Evolutionary conservation across 2,113 vertebrate species (phyloP).

Genomic region (Chaetodon trifascialis): DNA sequence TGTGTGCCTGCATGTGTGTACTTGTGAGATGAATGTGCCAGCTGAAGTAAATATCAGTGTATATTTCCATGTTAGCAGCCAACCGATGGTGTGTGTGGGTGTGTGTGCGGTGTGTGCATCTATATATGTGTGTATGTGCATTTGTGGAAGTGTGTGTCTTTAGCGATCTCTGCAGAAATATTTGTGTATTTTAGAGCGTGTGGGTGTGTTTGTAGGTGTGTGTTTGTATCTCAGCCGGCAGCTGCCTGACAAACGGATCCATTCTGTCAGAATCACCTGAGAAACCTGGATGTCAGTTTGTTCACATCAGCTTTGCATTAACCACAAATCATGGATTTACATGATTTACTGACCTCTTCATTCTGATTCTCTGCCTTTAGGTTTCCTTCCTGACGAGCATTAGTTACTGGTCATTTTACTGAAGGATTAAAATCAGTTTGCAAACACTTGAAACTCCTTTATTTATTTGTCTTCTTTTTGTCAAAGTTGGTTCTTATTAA

Average conservation of each 20-base stretch:
- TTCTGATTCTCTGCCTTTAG: too few relatives aligned
- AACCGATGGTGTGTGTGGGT: slow-evolving; percentile 18
- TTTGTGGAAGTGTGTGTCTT: background rate
- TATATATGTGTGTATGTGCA: background rate
- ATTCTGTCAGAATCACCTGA: too few relatives aligned
- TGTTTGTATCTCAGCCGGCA: background rate
- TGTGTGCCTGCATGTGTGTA: slow-evolving; percentile 3
- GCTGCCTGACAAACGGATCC: background rate
- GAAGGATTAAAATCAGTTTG: too few relatives aligned
- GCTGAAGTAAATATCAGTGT: slow-evolving; percentile 38
- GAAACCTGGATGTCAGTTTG: too few relatives aligned
- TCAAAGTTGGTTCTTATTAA: too few relatives aligned
- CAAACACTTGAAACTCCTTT: too few relatives aligned
- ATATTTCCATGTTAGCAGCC: slow-evolving; percentile 22
- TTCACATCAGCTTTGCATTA: too few relatives aligned
- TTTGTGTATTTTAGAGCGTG: slow-evolving; percentile 25
- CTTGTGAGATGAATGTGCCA: slow-evolving; percentile 25
- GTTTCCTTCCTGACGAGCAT: too few relatives aligned
- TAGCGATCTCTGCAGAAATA: background rate
- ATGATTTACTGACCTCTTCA: too few relatives aligned
- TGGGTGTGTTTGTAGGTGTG: slow-evolving; percentile 28
- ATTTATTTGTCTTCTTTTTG: too few relatives aligned
- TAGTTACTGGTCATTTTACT: too few relatives aligned
- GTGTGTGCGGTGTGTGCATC: slow-evolving; percentile 18
- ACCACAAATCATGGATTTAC: too few relatives aligned